Evolutionary conservation across 2,888 invertebrate genomes (phyloP), one percentile per base, ranked within the genome.

Genomic region (Heterodera filipjevi): DNA sequence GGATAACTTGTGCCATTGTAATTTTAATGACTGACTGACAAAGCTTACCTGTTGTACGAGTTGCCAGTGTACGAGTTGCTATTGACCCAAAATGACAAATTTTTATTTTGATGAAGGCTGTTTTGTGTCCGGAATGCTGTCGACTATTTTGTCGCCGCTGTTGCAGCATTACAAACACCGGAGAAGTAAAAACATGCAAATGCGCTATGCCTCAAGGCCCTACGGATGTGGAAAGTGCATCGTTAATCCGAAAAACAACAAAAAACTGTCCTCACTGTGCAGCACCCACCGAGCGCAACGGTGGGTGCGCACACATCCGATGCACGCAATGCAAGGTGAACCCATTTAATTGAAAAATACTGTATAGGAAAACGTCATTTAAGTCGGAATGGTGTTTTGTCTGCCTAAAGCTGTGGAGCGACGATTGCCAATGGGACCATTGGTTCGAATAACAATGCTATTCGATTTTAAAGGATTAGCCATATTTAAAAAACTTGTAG

Each of bases 381-480:
- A 12, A 68, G 68, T 35, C 35, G 1, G 33, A 68, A 33, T 68
- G 68, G 68, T 68, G 68, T 77, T 87, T 85, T 79, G 77, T 81
- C 27, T 87, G 85, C 75, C 80, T 76, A 8, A 77, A 74, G 16
- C 73, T 70, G 35, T 85, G 86, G 85, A 82, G 78, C 16, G 85
- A 86, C 66, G 85, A 86, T 12, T 88, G 88, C 74, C 88, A 88
- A 75, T 87, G 86, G 86, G 85, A 86, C 71, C 88, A 88, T 71
- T 88, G 88, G 88, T 88, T 88, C 74, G 85, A 81, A 53, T 84
- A 76, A 73, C 22, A 12, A 27, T 8, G 59, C n/a, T n/a, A 27
- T 27, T 59, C 27, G 8, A 22, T 22, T 22, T 0, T 10, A 39
- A 39, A 6, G 39, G 39, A 39, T 6, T 39, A 39, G 10, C 39